Base-by-base conservation (phyloP, 2,888 invertebrate genomes). In the Scaptodrosophila latifasciaeformis region DNA sequence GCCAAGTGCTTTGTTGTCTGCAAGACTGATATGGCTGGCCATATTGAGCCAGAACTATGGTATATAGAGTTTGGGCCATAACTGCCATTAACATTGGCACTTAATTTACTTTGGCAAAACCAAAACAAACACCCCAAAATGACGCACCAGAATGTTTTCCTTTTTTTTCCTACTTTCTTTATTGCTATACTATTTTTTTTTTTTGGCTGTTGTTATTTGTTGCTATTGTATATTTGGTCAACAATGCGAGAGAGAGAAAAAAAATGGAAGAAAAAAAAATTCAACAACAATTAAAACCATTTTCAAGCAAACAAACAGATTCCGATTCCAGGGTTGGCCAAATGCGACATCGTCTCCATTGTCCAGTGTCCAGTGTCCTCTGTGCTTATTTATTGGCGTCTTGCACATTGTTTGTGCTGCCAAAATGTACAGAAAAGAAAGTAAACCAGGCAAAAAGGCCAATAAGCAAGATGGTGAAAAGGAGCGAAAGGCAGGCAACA, bases 81-180 rank as follows among this genome's bases (percentile, higher is more conserved):
- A 71, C 71, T 78, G 79, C 72, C 72, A 79, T 79, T 79, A 72
- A 76, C 72, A 79, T 72, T 72, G 72, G 66, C 72, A 72, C 80
- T 72, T 79, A 79, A 72, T 72, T 76, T 72, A 76, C 72, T 79
- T 65, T 72, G 67, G 78, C 54, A 74, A 66, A 69, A 75, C 71
- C 80, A 76, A 79, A 79, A 60, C 60, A 62, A 60, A 61, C 67
- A 63, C 59, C 59, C 66, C n/a, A n/a, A 62, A 72, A 69, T 72
- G 77, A 77, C 74, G 61, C 57, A 57, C 60, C 52, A 54, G 34
- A 39, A 31, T 21, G 2, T 48, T 19, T 59, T 40, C 37, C 35
- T 42, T 62, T 75, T 70, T 74, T 67, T 71, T 79, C 2, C 37
- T 7, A 37, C 37, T 34, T 34, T 34, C 34, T 15, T 34, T 34